Percentiles rank a stretch among this genome's conserved stretches.
These are phyloP conservation scores for Fregata magnificens DNA, from an alignment of 2,113 vertebrate genomes.

Conservation along the genomic window DNA sequence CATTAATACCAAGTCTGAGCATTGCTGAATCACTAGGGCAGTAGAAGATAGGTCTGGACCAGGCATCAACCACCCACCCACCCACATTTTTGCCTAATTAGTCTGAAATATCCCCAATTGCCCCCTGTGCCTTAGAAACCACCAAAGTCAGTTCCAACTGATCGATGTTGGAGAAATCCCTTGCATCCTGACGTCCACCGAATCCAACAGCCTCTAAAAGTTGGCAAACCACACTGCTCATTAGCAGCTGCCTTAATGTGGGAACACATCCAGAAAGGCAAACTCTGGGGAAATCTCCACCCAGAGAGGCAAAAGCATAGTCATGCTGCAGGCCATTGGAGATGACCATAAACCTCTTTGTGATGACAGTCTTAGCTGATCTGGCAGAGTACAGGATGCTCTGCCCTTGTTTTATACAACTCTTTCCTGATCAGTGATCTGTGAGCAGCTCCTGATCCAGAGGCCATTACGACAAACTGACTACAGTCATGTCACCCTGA, in stretches of 20 bases:
- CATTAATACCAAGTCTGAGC: no score
- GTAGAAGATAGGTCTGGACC: no score
- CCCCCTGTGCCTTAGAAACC: background rate
- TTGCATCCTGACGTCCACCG: background rate
- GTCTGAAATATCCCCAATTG: background rate
- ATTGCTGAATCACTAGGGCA: no score
- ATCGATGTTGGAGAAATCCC: background rate
- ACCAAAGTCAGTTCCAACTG: background rate
- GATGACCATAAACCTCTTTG: background rate
- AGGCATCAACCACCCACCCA: no score
- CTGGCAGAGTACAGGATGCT: background rate
- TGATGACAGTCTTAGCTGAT: background rate
- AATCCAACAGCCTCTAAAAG: background rate
- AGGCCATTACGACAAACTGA: background rate
- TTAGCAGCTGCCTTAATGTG: background rate
- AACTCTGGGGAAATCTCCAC: background rate
- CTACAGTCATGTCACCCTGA: background rate
- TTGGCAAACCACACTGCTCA: background rate
- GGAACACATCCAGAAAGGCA: background rate
- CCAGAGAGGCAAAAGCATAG: background rate
- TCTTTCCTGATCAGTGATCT: background rate
- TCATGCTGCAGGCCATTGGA: background rate
- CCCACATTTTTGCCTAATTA: no score
- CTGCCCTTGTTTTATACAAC: background rate
- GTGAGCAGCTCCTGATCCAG: background rate